Evolutionary conservation across 2,888 invertebrate genomes (phyloP), one percentile per base, ranked within the genome.

Genomic region (Muschampia plurimacula): DNA sequence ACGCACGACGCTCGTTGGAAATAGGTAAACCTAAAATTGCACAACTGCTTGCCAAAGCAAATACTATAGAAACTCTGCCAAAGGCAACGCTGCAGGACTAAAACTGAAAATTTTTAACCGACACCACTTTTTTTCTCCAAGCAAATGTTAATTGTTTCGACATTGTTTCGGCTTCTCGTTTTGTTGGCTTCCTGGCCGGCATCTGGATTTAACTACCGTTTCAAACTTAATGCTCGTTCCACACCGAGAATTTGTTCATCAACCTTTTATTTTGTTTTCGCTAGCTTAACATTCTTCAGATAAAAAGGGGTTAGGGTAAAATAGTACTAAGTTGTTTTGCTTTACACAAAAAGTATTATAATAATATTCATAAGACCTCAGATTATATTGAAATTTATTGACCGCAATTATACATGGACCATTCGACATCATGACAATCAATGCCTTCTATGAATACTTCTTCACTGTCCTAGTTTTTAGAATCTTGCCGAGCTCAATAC

Each of bases 151-250:
- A 68, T 68, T 68, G 68, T 68, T 68, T 49, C 36, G 60, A 68
- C 68, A 68, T 49, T 68, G 68, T 62, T 68, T 68, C 68, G 60
- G 49, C 68, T 60, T 68, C 59, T 68, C 60, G 46, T 68, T 68
- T 68, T 68, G 60, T 68, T 68, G 68, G 68, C 68, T 68, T 68
- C 68, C 60, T 57, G 67, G 13, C 67, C 41, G 68, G 60, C 68
- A 49, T 68, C 68, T 62, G 68, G 68, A 36, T 60, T 62, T 68
- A 49, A 68, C 68, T 60, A 49, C 49, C 59, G 60, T 68, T 68
- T n/a, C 60, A 44, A 68, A 60, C 39, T 49, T 60, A 68, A 49
- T 39, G 60, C 60, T 36, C 60, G 15, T 10, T 46, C 32, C 46
- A 46, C 32, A 62, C 68, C 44, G 12, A 46, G n/a, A 60, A 60